Conservation (phyloP, 2,113 vertebrate genomes). For the Chrysemys picta region DNA sequence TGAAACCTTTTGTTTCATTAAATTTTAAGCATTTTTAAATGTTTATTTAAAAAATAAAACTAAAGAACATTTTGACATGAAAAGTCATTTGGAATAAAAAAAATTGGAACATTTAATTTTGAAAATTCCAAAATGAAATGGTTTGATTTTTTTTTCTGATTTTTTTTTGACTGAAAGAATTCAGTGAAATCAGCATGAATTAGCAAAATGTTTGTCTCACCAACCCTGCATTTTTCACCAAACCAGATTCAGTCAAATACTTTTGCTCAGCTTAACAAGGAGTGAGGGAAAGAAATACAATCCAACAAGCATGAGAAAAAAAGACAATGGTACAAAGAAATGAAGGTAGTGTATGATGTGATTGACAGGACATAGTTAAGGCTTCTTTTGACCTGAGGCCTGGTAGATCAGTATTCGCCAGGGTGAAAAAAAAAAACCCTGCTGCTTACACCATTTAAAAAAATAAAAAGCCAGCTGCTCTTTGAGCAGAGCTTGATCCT, state of each 20-base stretch:
- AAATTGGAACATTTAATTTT: not conserved
- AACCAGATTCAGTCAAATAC: not conserved
- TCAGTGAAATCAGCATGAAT: not conserved
- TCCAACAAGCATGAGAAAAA: constrained; percentile 4
- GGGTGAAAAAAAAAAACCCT: constrained; percentile 67
- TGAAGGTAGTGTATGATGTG: constrained; percentile 38
- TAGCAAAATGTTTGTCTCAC: not conserved
- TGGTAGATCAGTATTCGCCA: constrained; percentile 62
- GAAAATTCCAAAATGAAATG: not conserved
- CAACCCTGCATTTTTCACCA: not conserved
- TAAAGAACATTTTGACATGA: not conserved
- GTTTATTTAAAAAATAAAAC: not conserved
- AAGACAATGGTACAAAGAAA: not conserved
- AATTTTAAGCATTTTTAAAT: not conserved
- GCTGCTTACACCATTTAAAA: constrained; percentile 72
- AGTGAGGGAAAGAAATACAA: not conserved
- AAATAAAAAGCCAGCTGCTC: constrained; percentile 77
- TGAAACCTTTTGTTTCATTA: not conserved
- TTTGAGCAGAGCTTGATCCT: constrained; percentile 71
- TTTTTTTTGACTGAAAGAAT: not conserved
- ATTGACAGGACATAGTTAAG: constrained; percentile 27
- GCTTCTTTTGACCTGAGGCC: constrained; percentile 55
- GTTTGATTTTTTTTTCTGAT: not conserved
- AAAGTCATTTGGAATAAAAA: not conserved
- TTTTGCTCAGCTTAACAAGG: not conserved